Conservation (phyloP, 1,140 invertebrate genomes). For the Brachionus paranguensis region DNA sequence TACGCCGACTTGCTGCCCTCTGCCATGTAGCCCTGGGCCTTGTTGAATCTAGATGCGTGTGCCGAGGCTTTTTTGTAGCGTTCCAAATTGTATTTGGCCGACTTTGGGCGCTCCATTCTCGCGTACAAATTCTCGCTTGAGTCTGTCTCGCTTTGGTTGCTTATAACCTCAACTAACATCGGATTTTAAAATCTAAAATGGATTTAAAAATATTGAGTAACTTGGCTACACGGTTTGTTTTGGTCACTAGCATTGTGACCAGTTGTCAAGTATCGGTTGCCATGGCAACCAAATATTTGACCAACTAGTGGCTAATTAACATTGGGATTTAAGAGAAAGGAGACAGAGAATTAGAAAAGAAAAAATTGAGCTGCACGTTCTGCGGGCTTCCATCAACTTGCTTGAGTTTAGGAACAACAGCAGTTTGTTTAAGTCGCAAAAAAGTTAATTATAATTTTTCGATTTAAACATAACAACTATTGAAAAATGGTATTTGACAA, state of each 20-base stretch:
- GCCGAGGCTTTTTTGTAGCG: constrained; percentile 10
- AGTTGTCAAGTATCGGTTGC: neutral
- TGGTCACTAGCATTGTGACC: neutral
- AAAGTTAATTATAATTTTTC: constrained; percentile 1
- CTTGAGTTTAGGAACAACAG: neutral
- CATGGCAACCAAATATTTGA: neutral
- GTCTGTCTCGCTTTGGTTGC: neutral
- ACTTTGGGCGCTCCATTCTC: constrained; percentile 34
- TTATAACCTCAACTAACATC: constrained; percentile 11
- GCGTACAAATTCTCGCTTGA: neutral
- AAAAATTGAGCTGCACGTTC: neutral
- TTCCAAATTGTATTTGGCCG: constrained; percentile 38
- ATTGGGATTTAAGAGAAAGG: neutral
- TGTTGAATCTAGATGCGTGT: constrained; percentile 3
- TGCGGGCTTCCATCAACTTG: neutral
- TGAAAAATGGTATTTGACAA: neutral
- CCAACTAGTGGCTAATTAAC: neutral
- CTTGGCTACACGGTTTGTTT: neutral
- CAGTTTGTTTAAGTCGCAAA: constrained; percentile 15
- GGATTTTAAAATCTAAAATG: neutral
- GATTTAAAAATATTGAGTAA: neutral
- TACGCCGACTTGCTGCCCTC: constrained; percentile 7
- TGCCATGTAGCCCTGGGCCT: neutral
- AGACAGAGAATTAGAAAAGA: neutral
- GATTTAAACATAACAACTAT: neutral